Evolutionary conservation across 2,797 vertebrate species (phyloP).

Genomic region (Lophotriccus pileatus): DNA sequence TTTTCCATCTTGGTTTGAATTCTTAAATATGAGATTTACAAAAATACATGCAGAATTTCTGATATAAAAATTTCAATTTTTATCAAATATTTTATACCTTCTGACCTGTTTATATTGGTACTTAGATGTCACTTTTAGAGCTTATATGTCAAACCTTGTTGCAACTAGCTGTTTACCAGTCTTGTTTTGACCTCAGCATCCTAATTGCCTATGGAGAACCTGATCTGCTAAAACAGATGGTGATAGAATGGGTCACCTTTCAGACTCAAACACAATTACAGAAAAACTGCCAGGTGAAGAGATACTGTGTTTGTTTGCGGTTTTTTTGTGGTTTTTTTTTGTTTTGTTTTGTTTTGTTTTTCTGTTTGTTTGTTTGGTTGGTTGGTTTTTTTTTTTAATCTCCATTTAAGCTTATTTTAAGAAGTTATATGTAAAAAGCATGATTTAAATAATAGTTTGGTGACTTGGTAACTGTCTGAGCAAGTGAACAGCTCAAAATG

Average conservation of each 20-base stretch:
- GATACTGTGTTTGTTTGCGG: too few species aligned
- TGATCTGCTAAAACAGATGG: background rate
- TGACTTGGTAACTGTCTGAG: background rate
- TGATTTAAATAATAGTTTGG: background rate
- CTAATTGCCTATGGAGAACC: background rate
- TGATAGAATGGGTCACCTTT: background rate
- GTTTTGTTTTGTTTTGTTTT: too few species aligned
- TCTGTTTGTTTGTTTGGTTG: too few species aligned
- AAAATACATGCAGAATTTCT: background rate
- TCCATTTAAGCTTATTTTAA: background rate
- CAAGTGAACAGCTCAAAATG: background rate
- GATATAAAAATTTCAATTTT: background rate
- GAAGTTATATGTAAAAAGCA: background rate
- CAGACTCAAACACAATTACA: background rate
- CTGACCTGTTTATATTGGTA: background rate
- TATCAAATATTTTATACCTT: background rate
- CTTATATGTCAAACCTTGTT: background rate
- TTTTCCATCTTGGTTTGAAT: background rate
- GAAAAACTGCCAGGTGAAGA: background rate
- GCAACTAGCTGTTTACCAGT: background rate
- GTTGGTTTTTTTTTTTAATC: rapidly evolving
- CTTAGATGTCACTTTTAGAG: background rate
- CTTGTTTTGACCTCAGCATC: background rate
- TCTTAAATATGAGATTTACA: background rate
- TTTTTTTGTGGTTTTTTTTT: rapidly evolving